Evolutionary conservation across 2,797 vertebrate genomes (phyloP), one percentile per base, ranked within the genome.

Genomic region (Pelochelys cantorii): DNA sequence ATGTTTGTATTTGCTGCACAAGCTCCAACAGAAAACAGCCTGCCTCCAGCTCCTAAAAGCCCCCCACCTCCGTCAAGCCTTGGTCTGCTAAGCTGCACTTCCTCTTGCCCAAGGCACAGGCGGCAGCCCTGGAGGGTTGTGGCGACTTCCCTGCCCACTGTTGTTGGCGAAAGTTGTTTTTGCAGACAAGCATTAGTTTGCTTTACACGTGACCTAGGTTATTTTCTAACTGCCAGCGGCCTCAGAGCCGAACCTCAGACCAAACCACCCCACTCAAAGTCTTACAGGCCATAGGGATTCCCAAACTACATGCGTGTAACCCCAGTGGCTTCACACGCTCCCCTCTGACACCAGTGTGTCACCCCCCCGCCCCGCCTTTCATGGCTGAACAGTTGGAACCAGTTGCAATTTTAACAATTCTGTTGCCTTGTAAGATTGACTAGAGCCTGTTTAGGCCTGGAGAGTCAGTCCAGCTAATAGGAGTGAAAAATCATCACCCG

Each of bases 141-240:
- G 94, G 84, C 95, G 85, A 94, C 93, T 95, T 79, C 90, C 94
- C 81, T 93, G 94, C 92, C 96, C 93, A n/a, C 10, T 42, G 83
- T 83, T 83, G 25, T 92, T 96, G 93, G n/a, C 11, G 4, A 22
- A 53, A 56, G 54, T 96, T 95, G 94, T 87, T 94, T 96, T 94
- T 42, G 71, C 92, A 95, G 92, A 94, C 90, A 97, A 96, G 90
- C 93, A 97, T 94, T 94, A 94, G 88, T 92, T 94, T 93, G 89
- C 95, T 93, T 95, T 95, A 96, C 89, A 77, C 91, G 92, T 86
- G 89, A 95, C 94, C 91, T 1, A 89, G 91, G 86, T 90, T 1
- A 3, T 83, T 94, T 42, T 86, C 87, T 91, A 89, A 94, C 79
- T 0, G 9, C 11, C 29, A 25, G 84, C 85, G 68, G 87, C 34